phyloP scores from a whole-genome alignment of 1,140 invertebrate species.

The Polyergus mexicanus region DNA sequence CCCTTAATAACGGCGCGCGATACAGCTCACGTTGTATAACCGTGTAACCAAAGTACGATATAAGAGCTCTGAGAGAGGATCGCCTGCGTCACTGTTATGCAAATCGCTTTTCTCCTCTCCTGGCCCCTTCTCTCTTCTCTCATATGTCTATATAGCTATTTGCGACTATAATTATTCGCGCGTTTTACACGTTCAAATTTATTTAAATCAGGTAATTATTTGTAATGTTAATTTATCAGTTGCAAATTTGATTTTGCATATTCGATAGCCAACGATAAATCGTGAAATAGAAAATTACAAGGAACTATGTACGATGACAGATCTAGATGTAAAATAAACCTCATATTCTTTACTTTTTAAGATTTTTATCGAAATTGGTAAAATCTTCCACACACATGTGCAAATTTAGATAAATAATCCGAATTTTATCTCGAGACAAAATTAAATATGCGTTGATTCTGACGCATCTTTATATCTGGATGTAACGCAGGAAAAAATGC shows the following conservation, averaged over 20 bases:
- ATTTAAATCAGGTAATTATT: background rate
- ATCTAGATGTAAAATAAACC: background rate
- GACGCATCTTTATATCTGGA: background rate
- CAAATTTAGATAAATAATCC: background rate
- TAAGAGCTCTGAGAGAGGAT: conserved; percentile 67
- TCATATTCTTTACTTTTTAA: background rate
- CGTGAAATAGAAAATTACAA: background rate
- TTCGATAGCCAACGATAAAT: background rate
- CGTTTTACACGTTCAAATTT: background rate
- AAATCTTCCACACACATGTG: background rate
- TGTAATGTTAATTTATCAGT: background rate
- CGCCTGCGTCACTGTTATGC: conserved; percentile 73
- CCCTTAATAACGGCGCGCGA: conserved; percentile 72
- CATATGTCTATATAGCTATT: background rate
- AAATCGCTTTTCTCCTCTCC: conserved; percentile 68
- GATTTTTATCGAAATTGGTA: background rate
- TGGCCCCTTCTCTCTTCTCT: background rate
- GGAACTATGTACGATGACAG: no score
- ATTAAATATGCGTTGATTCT: conserved; percentile 1
- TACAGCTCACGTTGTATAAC: conserved; percentile 47
- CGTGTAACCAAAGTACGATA: conserved; percentile 64
- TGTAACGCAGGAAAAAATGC: background rate
- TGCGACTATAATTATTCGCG: background rate
- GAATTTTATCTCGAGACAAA: background rate
- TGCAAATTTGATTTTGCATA: background rate